phyloP scores from a whole-genome alignment of 2,888 invertebrate genomes.

The Lacanobia oleracea region DNA sequence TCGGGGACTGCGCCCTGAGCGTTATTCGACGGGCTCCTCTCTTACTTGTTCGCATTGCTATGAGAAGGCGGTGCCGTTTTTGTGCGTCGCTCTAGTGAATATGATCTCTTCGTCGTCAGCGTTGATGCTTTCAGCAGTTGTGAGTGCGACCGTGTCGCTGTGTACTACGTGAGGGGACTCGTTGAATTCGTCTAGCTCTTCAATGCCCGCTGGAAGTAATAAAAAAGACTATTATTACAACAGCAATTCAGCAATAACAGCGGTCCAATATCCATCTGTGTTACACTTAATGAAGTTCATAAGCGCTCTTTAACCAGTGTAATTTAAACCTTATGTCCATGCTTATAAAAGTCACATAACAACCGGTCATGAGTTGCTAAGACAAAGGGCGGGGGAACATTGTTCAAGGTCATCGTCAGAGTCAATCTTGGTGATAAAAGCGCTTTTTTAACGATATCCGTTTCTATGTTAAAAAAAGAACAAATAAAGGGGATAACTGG shows the following conservation, averaged over 20 bases:
- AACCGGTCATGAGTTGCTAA: neutral
- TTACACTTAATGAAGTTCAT: neutral
- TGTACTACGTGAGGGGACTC: constrained; percentile 97
- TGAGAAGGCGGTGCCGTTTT: constrained; percentile 82
- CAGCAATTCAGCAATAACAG: neutral
- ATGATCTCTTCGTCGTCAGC: constrained; percentile 88
- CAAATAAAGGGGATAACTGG: neutral
- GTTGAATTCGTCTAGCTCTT: constrained; percentile 97
- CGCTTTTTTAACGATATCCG: neutral
- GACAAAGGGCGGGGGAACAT: neutral
- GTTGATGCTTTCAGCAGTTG: constrained; percentile 81
- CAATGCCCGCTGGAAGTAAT: constrained; percentile 91
- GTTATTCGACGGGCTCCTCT: constrained; percentile 46
- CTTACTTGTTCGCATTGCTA: constrained; percentile 74
- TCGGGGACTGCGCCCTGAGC: constrained; percentile 30
- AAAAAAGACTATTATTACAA: constrained; percentile 7
- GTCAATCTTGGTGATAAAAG: neutral
- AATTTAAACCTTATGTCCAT: neutral
- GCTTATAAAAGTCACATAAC: neutral
- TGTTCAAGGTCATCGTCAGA: neutral
- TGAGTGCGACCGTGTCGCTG: constrained; percentile 85
- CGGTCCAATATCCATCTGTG: neutral
- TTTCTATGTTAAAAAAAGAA: neutral
- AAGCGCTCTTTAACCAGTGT: neutral
- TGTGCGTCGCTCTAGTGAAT: constrained; percentile 81